Percentiles rank a stretch among this genome's conserved stretches.
phyloP scores from a whole-genome alignment of 1,140 invertebrate species.

The Orius insidiosus region DNA sequence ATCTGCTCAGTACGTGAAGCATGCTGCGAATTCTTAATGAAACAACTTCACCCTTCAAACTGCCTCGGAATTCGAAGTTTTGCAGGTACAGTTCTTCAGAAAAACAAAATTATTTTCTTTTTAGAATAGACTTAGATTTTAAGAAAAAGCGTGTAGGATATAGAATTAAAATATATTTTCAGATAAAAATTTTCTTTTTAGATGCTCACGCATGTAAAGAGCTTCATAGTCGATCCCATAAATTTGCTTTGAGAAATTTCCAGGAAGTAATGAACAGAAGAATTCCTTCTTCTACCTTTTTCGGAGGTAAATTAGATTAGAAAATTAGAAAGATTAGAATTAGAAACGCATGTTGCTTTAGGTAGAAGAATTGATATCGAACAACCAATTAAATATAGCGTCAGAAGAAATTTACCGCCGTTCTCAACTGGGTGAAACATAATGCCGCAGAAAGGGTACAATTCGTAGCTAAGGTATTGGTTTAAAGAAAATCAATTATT shows the following conservation, averaged over 20 bases:
- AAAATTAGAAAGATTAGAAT: neutral
- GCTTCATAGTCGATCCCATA: conserved; percentile 41
- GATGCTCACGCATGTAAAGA: conserved; percentile 48
- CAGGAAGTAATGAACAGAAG: conserved; percentile 50
- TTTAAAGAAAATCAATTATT: too few relatives aligned
- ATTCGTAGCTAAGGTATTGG: conserved; percentile 33
- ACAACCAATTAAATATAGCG: conserved; percentile 43
- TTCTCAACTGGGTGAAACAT: conserved; percentile 47
- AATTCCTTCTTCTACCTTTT: conserved; percentile 45
- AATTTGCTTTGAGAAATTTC: conserved; percentile 49
- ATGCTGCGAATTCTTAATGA: conserved; percentile 68
- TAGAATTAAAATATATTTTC: conserved; percentile 1
- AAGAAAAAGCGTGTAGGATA: neutral
- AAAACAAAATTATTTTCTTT: neutral
- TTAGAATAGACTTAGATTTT: neutral
- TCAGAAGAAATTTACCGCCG: conserved; percentile 44
- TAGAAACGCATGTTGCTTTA: conserved; percentile 19
- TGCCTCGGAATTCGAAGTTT: conserved; percentile 60
- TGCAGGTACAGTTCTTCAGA: conserved; percentile 28
- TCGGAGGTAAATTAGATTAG: conserved; percentile 32
- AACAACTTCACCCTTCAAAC: conserved; percentile 80
- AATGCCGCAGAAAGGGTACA: conserved; percentile 35
- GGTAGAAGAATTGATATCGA: conserved; percentile 47
- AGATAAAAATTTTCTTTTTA: conserved; percentile 20
- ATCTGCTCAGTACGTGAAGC: conserved; percentile 55